Evolutionary conservation across 2,888 invertebrate species (phyloP), one percentile per base, ranked within the genome.

Genomic region (Oscheius sp.): DNA sequence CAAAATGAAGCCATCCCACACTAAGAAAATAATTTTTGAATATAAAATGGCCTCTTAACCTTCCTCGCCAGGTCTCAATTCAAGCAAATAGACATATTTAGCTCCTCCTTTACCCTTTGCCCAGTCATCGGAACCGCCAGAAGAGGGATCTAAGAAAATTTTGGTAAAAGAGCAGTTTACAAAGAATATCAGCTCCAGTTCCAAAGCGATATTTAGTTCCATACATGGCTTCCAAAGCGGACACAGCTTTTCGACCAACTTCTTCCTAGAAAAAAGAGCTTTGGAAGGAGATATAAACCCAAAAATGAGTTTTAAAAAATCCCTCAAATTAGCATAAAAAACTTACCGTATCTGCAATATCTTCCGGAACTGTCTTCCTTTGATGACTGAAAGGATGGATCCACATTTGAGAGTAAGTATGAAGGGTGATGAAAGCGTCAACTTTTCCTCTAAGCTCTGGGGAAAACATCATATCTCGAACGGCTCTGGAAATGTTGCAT

Each of bases 71-170:
- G 86, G 86, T 62, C 85, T 65, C 57, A 86, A 68, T 68, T 86
- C 86, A 6, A 86, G 65, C 49, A 86, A 67, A 56, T 85, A 86
- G 5, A 83, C 84, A 66, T 80, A 86, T 70, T 86, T 86, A 38
- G 80, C 74, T 20, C 75, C 74, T 6, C 81, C 83, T 54, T 77
- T 80, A 8, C 82, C 85, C 62, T 85, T 85, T 14, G 86, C 86
- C 86, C 86, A 86, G 68, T 86, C 86, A 64, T 85, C 85, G 2
- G 84, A 84, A 2, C 85, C 85, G 14, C 86, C 86, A 22, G 86
- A 77, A 0, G 83, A 81, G 0, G 85, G 85, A 66, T 86, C 86
- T 80, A 72, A 67, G 71, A 4, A 20, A 24, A 26, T 14, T 9
- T 47, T 8, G 12, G 20, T 26, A 3, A 20, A 49, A 49, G 5